A percentile compares a stretch with the other conserved stretches of the same genome.
Evolutionary conservation across 2,113 vertebrate genomes (phyloP).

Genomic region (Panthera uncia): DNA sequence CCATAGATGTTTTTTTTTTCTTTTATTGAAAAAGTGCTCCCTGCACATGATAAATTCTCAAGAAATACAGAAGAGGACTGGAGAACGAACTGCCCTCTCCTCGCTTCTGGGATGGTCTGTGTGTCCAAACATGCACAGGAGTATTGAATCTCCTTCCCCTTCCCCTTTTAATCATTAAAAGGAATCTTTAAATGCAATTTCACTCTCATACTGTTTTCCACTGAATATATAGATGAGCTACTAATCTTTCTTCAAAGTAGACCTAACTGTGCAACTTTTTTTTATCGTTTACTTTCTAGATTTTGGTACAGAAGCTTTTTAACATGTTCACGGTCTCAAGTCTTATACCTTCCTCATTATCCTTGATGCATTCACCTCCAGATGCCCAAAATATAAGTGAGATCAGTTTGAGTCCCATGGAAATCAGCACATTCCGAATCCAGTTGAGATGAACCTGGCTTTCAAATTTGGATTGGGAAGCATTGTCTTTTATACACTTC

Average conservation of each 20-base stretch:
- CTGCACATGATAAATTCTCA: background rate
- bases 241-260: background rate
- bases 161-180: background rate
- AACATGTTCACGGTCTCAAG: conserved; percentile 84
- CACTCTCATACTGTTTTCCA: background rate
- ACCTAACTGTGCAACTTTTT: conserved; percentile 33
- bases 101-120: background rate
- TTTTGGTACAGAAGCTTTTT: conserved; percentile 87
- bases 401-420: conserved; percentile 90
- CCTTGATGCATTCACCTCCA: conserved; percentile 88
- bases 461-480: conserved; percentile 64
- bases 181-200: background rate
- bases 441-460: conserved; percentile 84
- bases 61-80: background rate
- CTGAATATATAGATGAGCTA: background rate
- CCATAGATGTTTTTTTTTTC: background rate
- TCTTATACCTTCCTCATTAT: conserved; percentile 86
- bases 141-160: background rate
- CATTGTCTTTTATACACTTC: conserved; percentile 74
- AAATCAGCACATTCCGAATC: conserved; percentile 90
- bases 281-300: conserved; percentile 77
- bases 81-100: accelerated
- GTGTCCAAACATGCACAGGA: no score
- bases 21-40: background rate
- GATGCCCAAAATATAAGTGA: conserved; percentile 83